Conservation (phyloP, 2,888 invertebrate species). For the Carabus problematicus region DNA sequence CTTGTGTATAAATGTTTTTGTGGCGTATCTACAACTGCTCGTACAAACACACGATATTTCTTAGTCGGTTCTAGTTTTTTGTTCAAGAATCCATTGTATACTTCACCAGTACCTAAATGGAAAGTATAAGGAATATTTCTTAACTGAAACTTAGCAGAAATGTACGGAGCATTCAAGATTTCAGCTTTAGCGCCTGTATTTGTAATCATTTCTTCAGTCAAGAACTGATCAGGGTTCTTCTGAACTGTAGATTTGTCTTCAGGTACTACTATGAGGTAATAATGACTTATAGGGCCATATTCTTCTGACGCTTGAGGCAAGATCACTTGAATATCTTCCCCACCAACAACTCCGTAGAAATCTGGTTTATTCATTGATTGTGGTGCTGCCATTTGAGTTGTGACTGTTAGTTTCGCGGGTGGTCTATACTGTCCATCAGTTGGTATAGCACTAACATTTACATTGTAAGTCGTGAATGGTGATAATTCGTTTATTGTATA, state of each 20-base stretch:
- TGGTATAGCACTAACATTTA: slow-evolving; percentile 91
- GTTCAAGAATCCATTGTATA: slow-evolving; percentile 88
- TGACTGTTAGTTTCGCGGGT: slow-evolving; percentile 91
- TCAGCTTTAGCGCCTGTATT: slow-evolving; percentile 74
- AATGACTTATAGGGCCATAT: slow-evolving; percentile 97
- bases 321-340: slow-evolving; percentile 88
- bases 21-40: slow-evolving; percentile 94
- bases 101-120: slow-evolving; percentile 87
- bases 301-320: slow-evolving; percentile 96
- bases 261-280: slow-evolving; percentile 95
- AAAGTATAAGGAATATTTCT: slow-evolving; percentile 92
- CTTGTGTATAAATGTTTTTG: slow-evolving; percentile 94
- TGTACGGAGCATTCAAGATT: slow-evolving; percentile 83
- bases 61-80: slow-evolving; percentile 80
- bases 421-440: slow-evolving; percentile 78
- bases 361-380: slow-evolving; percentile 96
- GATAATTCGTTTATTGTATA: slow-evolving; percentile 87
- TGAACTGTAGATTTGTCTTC: slow-evolving; percentile 79
- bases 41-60: slow-evolving; percentile 88
- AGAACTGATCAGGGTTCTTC: slow-evolving; percentile 88
- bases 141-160: slow-evolving; percentile 92
- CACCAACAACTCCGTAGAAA: slow-evolving; percentile 88
- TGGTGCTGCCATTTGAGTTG: slow-evolving; percentile 95
- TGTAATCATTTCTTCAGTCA: slow-evolving; percentile 83
- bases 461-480: slow-evolving; percentile 93